phyloP scores from a whole-genome alignment of 2,113 vertebrate genomes.

The Tupaia chinensis region DNA sequence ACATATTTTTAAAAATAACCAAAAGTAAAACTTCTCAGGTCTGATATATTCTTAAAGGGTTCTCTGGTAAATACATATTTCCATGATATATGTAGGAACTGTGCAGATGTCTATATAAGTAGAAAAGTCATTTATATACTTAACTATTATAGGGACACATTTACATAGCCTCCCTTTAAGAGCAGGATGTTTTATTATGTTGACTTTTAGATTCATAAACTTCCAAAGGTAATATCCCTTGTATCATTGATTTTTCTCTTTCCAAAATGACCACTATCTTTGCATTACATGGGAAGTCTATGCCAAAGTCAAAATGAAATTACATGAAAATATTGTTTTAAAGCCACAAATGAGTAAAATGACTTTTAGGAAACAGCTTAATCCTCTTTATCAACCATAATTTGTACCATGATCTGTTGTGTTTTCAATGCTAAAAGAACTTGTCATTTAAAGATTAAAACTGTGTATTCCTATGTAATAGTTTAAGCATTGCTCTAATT shows the following conservation, averaged over 20 bases:
- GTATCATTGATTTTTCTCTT: background rate
- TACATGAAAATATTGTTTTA: background rate
- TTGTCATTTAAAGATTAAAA: conserved; percentile 15
- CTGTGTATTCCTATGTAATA: background rate
- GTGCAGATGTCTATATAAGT: background rate
- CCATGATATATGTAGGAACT: conserved; percentile 39
- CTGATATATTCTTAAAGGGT: conserved; percentile 42
- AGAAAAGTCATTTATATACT: conserved; percentile 56
- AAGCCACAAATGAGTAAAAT: background rate
- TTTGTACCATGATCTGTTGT: background rate
- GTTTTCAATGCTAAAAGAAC: background rate
- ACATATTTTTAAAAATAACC: conserved; percentile 36
- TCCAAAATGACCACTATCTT: background rate
- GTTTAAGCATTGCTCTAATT: conserved; percentile 30
- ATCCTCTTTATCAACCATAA: background rate
- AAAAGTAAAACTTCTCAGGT: conserved; percentile 36
- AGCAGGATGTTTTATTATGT: conserved; percentile 57
- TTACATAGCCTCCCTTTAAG: conserved; percentile 24
- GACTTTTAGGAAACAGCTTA: background rate
- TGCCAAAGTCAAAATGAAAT: conserved; percentile 6
- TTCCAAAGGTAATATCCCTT: conserved; percentile 21
- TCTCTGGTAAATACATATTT: conserved; percentile 58
- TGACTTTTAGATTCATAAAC: conserved; percentile 64
- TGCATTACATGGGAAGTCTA: background rate
- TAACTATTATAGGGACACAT: conserved; percentile 36